Evolutionary conservation across 2,113 vertebrate genomes (phyloP), one percentile per base, ranked within the genome.

Genomic region (Tamias sibiricus): DNA sequence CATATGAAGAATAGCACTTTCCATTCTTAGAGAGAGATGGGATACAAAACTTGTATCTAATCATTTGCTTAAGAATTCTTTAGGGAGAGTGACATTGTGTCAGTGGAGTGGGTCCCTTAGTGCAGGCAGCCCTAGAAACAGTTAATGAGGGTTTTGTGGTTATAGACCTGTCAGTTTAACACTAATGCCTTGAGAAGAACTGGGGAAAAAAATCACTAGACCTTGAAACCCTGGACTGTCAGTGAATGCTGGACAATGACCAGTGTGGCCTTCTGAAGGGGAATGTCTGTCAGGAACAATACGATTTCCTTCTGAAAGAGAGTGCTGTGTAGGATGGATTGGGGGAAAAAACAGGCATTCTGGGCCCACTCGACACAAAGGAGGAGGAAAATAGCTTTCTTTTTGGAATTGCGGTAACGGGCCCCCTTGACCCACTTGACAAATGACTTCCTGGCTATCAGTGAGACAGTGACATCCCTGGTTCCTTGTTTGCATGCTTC

Each of bases 251-350:
- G 44, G 87, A 75, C 57, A 37, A 17, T 44, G 68, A 59, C 62
- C 81, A 42, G 20, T 32, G 40, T 10, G 75, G 77, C 72, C 90
- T 76, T 94, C 64, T 44, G 81, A 54, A 62, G 87, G 95, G 54
- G 62, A 68, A 57, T 37, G 71, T 8, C 7, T 52, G 86, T 68
- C 75, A 35, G 77, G 79, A 32, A 72, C 72, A 89, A 44, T 28
- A 30, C 40, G 32, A 16, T 40, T 92, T 90, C 87, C 66, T 77
- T 81, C 77, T 81, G 11, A 82, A 42, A 54, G 26, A 94, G 42
- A 62, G 71, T 35, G 77, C 42, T 0, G 1, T 20, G 30, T 0
- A 0, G n/a, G 0, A 0, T 2, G 17, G n/a, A 16, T 0, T 40
- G 42, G 35, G 80, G 32, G 32, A 2, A 76, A 52, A 57, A 37